Percentiles rank a stretch among this genome's conserved stretches.
These are phyloP conservation scores for Leptarthrus brevirostris DNA, from an alignment of 2,888 invertebrate genomes.

Conservation along the genomic window DNA sequence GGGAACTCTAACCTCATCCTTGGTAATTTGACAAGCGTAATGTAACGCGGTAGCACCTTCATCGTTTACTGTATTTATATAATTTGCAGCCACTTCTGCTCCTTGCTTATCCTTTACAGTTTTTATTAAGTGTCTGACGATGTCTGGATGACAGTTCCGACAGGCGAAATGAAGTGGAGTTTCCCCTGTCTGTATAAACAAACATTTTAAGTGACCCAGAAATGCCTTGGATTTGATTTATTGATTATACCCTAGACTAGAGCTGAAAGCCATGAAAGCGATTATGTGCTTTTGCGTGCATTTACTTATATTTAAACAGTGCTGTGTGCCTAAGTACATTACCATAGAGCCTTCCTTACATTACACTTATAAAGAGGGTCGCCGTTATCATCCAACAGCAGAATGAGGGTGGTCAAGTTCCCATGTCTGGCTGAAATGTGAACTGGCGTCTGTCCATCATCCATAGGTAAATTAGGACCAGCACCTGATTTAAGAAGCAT, in stretches of 20 bases:
- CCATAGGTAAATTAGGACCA: conserved; percentile 93
- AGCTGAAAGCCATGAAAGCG: neutral
- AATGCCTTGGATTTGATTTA: too few relatives aligned
- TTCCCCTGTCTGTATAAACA: conserved; percentile 81
- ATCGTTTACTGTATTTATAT: conserved; percentile 88
- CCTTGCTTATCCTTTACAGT: conserved; percentile 82
- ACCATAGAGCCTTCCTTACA: conserved; percentile 68
- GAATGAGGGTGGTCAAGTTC: conserved; percentile 84
- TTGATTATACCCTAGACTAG: neutral
- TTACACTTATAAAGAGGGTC: conserved; percentile 93
- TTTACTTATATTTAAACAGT: neutral
- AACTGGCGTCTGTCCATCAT: conserved; percentile 96
- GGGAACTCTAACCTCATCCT: conserved; percentile 80
- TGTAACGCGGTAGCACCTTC: conserved; percentile 96
- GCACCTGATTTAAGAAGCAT: conserved; percentile 99
- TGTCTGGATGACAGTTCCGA: conserved; percentile 84
- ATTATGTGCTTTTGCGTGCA: neutral
- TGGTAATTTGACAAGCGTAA: conserved; percentile 90
- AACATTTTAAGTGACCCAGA: too few relatives aligned
- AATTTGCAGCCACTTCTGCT: conserved; percentile 81
- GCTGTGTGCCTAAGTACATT: neutral
- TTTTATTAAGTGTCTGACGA: conserved; percentile 86
- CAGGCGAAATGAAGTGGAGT: conserved; percentile 96
- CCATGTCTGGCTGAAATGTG: conserved; percentile 96
- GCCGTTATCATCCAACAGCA: conserved; percentile 93